Percentiles rank a stretch among this genome's conserved stretches.
These are phyloP conservation scores for Triplophysa yarkandensis DNA, from an alignment of 2,797 vertebrate genomes.

Conservation along the genomic window DNA sequence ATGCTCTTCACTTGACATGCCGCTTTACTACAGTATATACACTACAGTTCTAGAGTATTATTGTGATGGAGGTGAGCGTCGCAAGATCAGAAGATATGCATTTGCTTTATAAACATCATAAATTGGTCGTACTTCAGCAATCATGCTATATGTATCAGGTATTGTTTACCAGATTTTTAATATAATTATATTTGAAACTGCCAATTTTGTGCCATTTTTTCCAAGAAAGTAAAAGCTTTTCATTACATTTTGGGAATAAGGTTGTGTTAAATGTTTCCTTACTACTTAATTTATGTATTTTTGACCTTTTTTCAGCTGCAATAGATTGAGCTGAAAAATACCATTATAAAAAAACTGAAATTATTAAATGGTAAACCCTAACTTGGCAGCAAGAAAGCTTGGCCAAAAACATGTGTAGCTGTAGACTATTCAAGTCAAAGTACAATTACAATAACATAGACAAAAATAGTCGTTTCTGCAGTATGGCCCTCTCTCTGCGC, in stretches of 20 bases:
- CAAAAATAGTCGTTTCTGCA: conserved; percentile 11
- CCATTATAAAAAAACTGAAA: conserved; percentile 59
- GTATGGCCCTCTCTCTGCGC: neutral
- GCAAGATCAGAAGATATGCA: conserved; percentile 4
- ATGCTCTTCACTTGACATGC: conserved; percentile 57
- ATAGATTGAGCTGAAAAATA: conserved; percentile 67
- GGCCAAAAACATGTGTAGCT: conserved; percentile 27
- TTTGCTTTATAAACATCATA: neutral
- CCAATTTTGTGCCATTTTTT: conserved; percentile 70
- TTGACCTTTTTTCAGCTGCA: conserved; percentile 61
- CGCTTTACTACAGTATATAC: conserved; percentile 39
- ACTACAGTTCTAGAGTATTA: conserved; percentile 45
- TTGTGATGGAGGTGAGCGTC: conserved; percentile 2
- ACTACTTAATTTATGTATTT: conserved; percentile 63
- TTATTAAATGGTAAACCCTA: conserved; percentile 10
- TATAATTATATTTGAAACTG: conserved; percentile 52
- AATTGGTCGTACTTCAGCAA: conserved; percentile 12
- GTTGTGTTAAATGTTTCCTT: conserved; percentile 69
- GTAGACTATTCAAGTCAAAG: conserved; percentile 22
- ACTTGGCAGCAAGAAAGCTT: conserved; percentile 4
- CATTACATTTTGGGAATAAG: conserved; percentile 62
- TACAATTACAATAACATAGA: no score
- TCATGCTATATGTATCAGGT: conserved; percentile 21
- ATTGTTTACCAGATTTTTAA: conserved; percentile 20
- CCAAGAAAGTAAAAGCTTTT: conserved; percentile 65